A percentile compares a stretch with the other conserved stretches of the same genome.
Evolutionary conservation across 2,888 invertebrate species (phyloP).

Genomic region (Abscondita cerata): DNA sequence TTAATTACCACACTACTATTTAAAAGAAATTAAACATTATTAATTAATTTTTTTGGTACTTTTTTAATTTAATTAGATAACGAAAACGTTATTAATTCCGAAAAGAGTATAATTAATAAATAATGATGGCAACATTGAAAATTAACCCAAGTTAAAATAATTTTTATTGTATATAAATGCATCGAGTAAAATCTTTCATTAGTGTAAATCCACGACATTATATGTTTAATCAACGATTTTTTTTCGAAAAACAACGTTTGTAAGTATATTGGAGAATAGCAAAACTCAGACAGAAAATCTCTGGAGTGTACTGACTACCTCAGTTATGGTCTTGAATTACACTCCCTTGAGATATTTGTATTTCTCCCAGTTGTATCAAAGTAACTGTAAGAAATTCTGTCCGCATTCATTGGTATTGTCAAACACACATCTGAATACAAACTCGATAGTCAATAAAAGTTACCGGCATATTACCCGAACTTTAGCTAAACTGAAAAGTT

Average conservation of each 20-base stretch:
- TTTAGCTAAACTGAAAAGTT: no score
- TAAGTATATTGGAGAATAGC: slow-evolving; percentile 12
- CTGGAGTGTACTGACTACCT: slow-evolving; percentile 19
- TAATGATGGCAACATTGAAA: not conserved
- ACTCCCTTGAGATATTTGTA: slow-evolving; percentile 18
- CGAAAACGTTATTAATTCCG: no score
- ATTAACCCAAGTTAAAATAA: not conserved
- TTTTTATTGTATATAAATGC: not conserved
- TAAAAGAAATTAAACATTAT: no score
- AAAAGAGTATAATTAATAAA: no score
- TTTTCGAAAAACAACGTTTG: not conserved
- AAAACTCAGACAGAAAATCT: slow-evolving; percentile 23
- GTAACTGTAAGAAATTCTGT: slow-evolving; percentile 25
- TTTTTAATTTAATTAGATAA: no score
- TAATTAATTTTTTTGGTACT: no score
- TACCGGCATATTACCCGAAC: no score
- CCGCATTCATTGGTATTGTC: slow-evolving; percentile 18
- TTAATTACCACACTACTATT: no score
- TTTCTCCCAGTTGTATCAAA: slow-evolving; percentile 24
- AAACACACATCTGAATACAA: not conserved
- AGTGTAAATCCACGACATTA: no score
- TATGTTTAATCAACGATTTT: no score
- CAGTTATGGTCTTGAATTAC: slow-evolving; percentile 23
- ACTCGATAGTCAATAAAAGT: not conserved
- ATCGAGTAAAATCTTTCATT: no score